A percentile compares a stretch with the other conserved stretches of the same genome.
Conservation (phyloP, 2,113 vertebrate genomes). For the Ptychochromis oligacanthus region DNA sequence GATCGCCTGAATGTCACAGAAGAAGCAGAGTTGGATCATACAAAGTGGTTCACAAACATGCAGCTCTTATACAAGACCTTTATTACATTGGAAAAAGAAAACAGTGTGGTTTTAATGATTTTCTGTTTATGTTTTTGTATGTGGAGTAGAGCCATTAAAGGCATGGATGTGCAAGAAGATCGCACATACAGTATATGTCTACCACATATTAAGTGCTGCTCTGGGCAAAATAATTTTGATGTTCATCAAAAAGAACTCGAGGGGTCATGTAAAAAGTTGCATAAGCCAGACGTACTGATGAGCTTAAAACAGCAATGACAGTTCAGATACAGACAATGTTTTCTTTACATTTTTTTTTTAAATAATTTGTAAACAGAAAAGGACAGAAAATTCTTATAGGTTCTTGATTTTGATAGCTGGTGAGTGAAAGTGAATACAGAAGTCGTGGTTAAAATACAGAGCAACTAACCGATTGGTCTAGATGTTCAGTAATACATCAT, state of each 20-base stretch:
- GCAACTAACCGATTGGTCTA: not conserved
- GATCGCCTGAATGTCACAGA: not conserved
- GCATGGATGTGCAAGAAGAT: not conserved
- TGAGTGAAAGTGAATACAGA: too few species aligned
- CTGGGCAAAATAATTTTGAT: not conserved
- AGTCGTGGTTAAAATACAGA: too few species aligned
- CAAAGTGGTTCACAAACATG: not conserved
- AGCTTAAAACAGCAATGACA: not conserved
- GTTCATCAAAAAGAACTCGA: not conserved
- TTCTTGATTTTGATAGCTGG: too few species aligned
- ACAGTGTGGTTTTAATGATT: not conserved
- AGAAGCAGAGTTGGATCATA: constrained; percentile 5
- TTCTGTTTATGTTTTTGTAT: constrained; percentile 13
- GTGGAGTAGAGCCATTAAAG: not conserved
- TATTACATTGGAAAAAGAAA: not conserved
- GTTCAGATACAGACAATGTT: not conserved
- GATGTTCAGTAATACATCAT: not conserved
- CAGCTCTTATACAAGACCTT: not conserved
- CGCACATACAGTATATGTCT: not conserved
- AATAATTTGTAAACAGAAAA: not conserved
- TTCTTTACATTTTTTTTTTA: fast-evolving
- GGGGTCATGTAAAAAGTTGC: not conserved
- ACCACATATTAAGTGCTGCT: not conserved
- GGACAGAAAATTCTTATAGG: not conserved
- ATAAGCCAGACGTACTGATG: not conserved